Evolutionary conservation across 2,888 invertebrate species (phyloP), one percentile per base, ranked within the genome.

Genomic region (Drosophila lacicola): DNA sequence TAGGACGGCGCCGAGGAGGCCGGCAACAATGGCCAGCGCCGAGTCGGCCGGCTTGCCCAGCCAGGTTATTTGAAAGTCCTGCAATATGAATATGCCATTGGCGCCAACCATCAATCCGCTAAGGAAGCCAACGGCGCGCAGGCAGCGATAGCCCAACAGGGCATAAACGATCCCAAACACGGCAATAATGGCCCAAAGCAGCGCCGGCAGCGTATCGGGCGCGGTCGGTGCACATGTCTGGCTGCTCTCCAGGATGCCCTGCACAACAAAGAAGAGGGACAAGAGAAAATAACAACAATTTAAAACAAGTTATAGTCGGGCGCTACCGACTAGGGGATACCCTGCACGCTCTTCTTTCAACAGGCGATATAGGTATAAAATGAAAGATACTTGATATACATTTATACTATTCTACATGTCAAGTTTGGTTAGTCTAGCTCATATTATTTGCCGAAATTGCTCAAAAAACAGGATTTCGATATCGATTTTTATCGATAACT

Each of bases 91-190:
- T 44, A 97, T 96, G 73, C 97, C 94, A 71, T 96, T 95, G 53
- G 96, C 95, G 14, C 96, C 97, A 91, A 97, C 97, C 69, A 96
- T 95, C 91, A 97, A 96, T 36, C 97, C 97, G 50, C 97, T 97
- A 54, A 97, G 94, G 92, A 97, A 97, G 95, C 97, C 96, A 69
- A 96, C 95, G 13, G 96, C 96, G 92, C 97, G 97, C 92, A 97
- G 96, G 92, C 96, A 97, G 72, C 97, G 95, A 93, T 97, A 97
- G 60, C 97, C 97, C 91, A 96, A 95, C 77, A 97, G 94, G 72
- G 96, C 96, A 91, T 97, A 97, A 64, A 97, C 95, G 79, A 97
- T 94, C 68, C 97, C 97, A 92, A 97, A 96, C 44, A 96, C 94
- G 5, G 92, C 92, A 36, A 91, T 89, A 36, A 92, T 92, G 66